These are phyloP conservation scores for Prionace glauca DNA, from an alignment of 2,797 vertebrate species.

Conservation along the genomic window DNA sequence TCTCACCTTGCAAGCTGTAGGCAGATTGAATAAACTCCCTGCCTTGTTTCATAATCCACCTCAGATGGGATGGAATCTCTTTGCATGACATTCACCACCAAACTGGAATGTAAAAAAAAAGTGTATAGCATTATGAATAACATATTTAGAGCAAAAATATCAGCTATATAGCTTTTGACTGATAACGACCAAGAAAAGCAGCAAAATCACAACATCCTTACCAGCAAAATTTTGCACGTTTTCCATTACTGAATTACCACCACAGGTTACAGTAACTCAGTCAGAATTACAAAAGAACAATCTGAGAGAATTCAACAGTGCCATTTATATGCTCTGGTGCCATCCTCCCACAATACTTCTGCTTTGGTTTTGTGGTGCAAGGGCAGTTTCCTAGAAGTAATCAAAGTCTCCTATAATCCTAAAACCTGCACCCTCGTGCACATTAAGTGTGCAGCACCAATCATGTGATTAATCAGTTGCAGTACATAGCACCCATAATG, in stretches of 20 bases:
- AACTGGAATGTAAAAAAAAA: slow-evolving; percentile 58
- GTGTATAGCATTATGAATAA: neutral
- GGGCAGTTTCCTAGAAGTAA: neutral
- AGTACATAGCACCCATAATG: neutral
- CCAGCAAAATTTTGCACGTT: neutral
- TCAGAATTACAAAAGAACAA: neutral
- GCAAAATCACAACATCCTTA: neutral
- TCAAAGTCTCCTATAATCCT: neutral
- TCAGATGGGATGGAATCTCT: slow-evolving; percentile 97
- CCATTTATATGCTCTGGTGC: neutral
- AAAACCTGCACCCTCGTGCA: neutral
- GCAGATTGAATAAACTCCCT: slow-evolving; percentile 97
- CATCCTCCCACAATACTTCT: neutral
- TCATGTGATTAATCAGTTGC: neutral
- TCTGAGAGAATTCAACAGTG: neutral
- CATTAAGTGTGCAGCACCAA: neutral
- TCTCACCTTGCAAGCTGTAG: slow-evolving; percentile 87
- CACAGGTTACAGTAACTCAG: neutral
- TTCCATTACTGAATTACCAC: neutral
- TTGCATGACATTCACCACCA: slow-evolving; percentile 99
- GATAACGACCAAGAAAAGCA: neutral
- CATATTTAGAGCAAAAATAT: neutral
- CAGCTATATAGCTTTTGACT: neutral
- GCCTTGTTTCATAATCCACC: slow-evolving; percentile 96
- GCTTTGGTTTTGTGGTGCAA: neutral